A percentile compares a stretch with the other conserved stretches of the same genome.
Conservation (phyloP, 2,797 vertebrate genomes). For the Mareca penelope region DNA sequence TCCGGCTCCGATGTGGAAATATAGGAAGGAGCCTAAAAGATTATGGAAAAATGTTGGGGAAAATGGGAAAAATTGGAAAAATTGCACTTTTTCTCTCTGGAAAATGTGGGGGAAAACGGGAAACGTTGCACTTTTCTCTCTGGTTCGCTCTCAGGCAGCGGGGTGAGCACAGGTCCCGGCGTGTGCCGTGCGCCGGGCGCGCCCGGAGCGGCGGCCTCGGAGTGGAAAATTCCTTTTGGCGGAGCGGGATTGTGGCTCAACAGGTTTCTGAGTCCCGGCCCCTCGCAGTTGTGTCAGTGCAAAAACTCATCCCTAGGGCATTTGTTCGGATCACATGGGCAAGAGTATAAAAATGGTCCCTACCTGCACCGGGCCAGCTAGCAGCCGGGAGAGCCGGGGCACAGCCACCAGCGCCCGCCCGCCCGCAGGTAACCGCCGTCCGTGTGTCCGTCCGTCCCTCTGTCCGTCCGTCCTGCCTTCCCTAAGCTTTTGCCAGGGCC, state of each 20-base stretch:
- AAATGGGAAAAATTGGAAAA: not conserved
- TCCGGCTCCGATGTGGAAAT: not conserved
- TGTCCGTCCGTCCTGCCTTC: not conserved
- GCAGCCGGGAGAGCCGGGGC: not conserved
- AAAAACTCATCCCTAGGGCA: constrained; percentile 72
- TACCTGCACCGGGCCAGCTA: constrained; percentile 6
- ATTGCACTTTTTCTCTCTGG: not conserved
- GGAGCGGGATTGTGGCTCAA: constrained; percentile 54
- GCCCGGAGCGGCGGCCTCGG: not conserved
- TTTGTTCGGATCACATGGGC: constrained; percentile 70
- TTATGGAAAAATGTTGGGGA: rapidly evolving
- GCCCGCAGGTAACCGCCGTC: not conserved
- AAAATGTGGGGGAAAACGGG: rapidly evolving
- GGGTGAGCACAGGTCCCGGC: rapidly evolving
- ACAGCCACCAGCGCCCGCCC: not conserved
- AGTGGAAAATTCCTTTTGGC: constrained; percentile 71
- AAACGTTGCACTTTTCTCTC: not conserved
- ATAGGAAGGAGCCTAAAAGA: rapidly evolving
- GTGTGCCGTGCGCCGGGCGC: not conserved
- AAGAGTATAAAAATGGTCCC: constrained; percentile 49
- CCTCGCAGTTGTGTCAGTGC: constrained; percentile 27
- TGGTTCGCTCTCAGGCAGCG: not conserved
- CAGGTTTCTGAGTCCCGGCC: constrained; percentile 67
- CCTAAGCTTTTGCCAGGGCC: rapidly evolving
- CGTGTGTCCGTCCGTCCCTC: not conserved